Percentiles rank a stretch among this genome's conserved stretches.
These are phyloP conservation scores for Semotilus atromaculatus DNA, from an alignment of 2,797 vertebrate genomes.

Conservation along the genomic window DNA sequence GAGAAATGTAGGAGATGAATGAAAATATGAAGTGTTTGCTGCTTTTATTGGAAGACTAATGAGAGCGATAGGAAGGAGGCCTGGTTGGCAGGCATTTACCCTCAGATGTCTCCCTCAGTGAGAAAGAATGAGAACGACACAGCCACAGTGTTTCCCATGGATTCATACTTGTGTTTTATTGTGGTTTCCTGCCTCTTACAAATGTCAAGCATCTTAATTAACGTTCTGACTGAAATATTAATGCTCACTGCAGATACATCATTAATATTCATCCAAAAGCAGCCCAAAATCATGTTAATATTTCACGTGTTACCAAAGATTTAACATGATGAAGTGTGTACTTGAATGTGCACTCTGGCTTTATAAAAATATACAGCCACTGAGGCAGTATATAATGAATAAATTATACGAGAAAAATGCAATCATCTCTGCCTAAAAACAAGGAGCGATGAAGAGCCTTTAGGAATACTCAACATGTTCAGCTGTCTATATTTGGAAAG, in stretches of 20 bases:
- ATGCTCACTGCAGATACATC: conserved; percentile 67
- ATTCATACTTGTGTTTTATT: conserved; percentile 34
- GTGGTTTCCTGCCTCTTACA: conserved; percentile 40
- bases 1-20: conserved; percentile 19
- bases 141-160: neutral
- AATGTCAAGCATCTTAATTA: conserved; percentile 60
- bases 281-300: conserved; percentile 72
- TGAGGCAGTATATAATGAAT: conserved; percentile 20
- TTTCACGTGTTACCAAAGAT: conserved; percentile 68
- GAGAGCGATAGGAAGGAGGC: conserved; percentile 27
- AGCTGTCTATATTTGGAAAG: conserved; percentile 22
- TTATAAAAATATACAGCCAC: conserved; percentile 7
- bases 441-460: neutral
- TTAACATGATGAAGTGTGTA: conserved; percentile 57
- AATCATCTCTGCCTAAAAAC: conserved; percentile 6
- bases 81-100: conserved; percentile 53
- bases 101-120: conserved; percentile 54
- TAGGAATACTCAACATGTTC: conserved; percentile 17
- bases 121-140: conserved; percentile 26
- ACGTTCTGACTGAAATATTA: conserved; percentile 70
- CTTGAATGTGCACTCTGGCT: conserved; percentile 1
- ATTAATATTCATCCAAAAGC: conserved; percentile 74
- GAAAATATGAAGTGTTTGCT: conserved; percentile 49
- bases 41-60: conserved; percentile 51
- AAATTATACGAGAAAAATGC: neutral